Base-by-base conservation (phyloP, 2,113 vertebrate species). In the Proteles cristata region DNA sequence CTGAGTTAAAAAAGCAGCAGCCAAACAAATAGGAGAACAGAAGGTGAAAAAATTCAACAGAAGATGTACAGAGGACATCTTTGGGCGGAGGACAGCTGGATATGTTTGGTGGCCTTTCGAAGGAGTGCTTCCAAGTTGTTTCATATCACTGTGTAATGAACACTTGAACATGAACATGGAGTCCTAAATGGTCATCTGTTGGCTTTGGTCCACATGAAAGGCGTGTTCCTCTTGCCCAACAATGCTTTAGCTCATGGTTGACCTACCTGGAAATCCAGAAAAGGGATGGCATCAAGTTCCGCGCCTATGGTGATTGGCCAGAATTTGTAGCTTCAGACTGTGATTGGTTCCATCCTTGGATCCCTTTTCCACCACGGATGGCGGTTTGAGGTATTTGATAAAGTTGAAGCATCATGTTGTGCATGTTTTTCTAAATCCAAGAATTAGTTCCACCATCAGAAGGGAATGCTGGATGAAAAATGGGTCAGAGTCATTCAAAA, bases 401-500 rank as follows among this genome's bases (percentile, higher is more conserved):
- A 93, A 91, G 23, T 16, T 73, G 71, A 96, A 88, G 28, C 31
- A 76, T 53, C 43, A 31, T 26, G 35, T 58, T 81, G 33, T 85
- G 39, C 77, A 21, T 80, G 39, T 76, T 61, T 77, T 90, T 90
- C 71, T 71, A 92, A 96, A 85, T 90, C 94, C 4, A 88, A 90
- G 87, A 86, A 94, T 85, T 93, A 35, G 66, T 86, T 97, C 86
- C 71, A 87, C 63, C 21, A 33, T 26, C 73, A 79, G 79, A 79
- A 77, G n/a, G 58, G 26, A 58, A 45, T 65, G 43, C 74, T 93
- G 77, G 55, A 81, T 68, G 84, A 92, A 95, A 87, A 68, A 90
- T 84, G 68, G 68, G 39, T 92, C 90, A 92, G 91, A 88, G 69
- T 93, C 74, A 71, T 73, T 94, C 76, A 61, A 69, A 92, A 73